Percentiles rank a stretch among this genome's conserved stretches.
phyloP scores from a whole-genome alignment of 2,888 invertebrate genomes.

The Isoperla grammatica region DNA sequence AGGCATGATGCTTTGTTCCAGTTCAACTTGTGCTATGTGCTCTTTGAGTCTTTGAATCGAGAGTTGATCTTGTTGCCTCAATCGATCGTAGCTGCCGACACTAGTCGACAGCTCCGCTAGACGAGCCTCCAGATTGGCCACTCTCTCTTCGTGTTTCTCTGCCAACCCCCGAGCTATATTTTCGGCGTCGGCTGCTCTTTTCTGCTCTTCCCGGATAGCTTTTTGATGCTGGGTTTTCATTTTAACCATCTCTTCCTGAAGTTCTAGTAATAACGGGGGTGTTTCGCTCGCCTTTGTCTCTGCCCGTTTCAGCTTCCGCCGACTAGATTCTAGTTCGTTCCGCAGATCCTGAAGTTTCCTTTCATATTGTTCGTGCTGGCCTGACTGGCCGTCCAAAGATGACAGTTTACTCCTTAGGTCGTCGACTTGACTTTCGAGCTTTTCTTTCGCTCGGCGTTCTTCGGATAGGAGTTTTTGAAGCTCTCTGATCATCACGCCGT shows the following conservation, averaged over 20 bases:
- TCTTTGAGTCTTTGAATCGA: slow-evolving; percentile 60
- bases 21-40: slow-evolving; percentile 23
- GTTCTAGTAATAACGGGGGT: slow-evolving; percentile 56
- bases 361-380: slow-evolving; percentile 35
- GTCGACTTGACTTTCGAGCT: slow-evolving; percentile 59
- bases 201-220: slow-evolving; percentile 20
- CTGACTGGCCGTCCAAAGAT: slow-evolving; percentile 35
- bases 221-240: slow-evolving; percentile 21
- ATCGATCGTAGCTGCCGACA: slow-evolving; percentile 69
- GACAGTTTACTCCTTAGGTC: slow-evolving; percentile 47
- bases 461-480: slow-evolving; percentile 68
- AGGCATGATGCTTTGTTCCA: slow-evolving; percentile 13
- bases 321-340: slow-evolving; percentile 59
- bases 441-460: slow-evolving; percentile 69
- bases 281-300: slow-evolving; percentile 57
- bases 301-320: slow-evolving; percentile 57
- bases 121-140: slow-evolving; percentile 66
- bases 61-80: slow-evolving; percentile 64
- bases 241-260: slow-evolving; percentile 67
- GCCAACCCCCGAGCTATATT: slow-evolving; percentile 62
- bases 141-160: slow-evolving; percentile 68
- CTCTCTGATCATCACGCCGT: slow-evolving; percentile 50
- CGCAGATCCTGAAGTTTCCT: slow-evolving; percentile 46
- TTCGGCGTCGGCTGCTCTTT: slow-evolving; percentile 63
- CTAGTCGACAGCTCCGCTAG: slow-evolving; percentile 73